Evolutionary conservation across 2,797 vertebrate genomes (phyloP).

Genomic region (Sebastes minor): DNA sequence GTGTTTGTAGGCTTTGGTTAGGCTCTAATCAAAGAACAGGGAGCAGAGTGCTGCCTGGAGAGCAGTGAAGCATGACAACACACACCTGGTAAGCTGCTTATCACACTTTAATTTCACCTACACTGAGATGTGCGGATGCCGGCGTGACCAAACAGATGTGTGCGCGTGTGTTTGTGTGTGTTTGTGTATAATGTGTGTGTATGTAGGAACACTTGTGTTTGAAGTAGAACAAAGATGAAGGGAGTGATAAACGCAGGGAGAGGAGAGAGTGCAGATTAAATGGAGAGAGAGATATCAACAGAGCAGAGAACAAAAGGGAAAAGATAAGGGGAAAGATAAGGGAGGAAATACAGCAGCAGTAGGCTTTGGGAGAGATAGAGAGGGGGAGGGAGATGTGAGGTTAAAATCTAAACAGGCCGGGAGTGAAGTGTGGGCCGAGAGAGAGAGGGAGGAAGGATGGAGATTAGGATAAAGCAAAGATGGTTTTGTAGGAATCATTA

Average conservation of each 20-base stretch:
- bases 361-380: conserved; percentile 39
- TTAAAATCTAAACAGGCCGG: conserved; percentile 55
- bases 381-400: conserved; percentile 37
- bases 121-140: conserved; percentile 64
- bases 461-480: conserved; percentile 28
- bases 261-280: conserved; percentile 70
- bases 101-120: conserved; percentile 82
- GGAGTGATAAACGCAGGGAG: conserved; percentile 62
- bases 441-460: background rate
- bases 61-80: conserved; percentile 76
- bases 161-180: conserved; percentile 8
- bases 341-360: conserved; percentile 61
- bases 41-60: conserved; percentile 70
- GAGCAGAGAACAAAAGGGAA: conserved; percentile 71
- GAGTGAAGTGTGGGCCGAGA: conserved; percentile 37
- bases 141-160: conserved; percentile 65
- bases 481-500: conserved; percentile 38
- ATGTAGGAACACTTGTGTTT: conserved; percentile 46
- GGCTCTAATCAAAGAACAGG: conserved; percentile 71
- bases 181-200: background rate
- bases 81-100: conserved; percentile 84
- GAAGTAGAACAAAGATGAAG: conserved; percentile 69
- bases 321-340: conserved; percentile 64
- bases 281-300: conserved; percentile 66
- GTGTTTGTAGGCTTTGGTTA: conserved; percentile 20